Evolutionary conservation across 2,888 invertebrate genomes (phyloP).

Genomic region (Spilosoma lubricipeda): DNA sequence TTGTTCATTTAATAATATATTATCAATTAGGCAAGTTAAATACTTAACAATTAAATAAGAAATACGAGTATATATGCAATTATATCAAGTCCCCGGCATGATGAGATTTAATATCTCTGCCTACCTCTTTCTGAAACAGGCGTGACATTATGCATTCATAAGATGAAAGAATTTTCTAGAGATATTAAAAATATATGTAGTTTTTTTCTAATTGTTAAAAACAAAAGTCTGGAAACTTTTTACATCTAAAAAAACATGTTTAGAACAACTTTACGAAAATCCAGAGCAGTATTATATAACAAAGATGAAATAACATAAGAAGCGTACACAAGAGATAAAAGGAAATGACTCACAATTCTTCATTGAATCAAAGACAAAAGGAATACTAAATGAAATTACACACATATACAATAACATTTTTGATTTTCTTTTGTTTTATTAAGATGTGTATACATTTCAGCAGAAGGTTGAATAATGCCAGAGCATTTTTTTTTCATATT

Average conservation of each 20-base stretch:
- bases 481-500: too few relatives aligned
- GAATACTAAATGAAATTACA: neutral
- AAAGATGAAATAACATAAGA: conserved; percentile 25
- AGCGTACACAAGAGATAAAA: conserved; percentile 33
- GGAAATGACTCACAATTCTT: conserved; percentile 33
- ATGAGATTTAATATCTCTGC: too few relatives aligned
- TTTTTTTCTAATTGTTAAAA: neutral
- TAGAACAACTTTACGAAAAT: conserved; percentile 3
- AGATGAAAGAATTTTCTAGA: neutral
- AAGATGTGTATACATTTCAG: too few relatives aligned
- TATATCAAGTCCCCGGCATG: too few relatives aligned
- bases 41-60: too few relatives aligned
- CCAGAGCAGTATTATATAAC: conserved; percentile 27
- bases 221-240: neutral
- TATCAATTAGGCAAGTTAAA: too few relatives aligned
- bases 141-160: too few relatives aligned
- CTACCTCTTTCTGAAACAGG: too few relatives aligned
- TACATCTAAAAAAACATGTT: neutral
- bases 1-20: too few relatives aligned
- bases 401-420: neutral
- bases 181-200: neutral
- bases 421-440: neutral
- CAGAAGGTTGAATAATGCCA: too few relatives aligned
- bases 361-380: conserved; percentile 28
- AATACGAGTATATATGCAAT: too few relatives aligned